A percentile compares a stretch with the other conserved stretches of the same genome.
Conservation (phyloP, 2,113 vertebrate genomes). For the Amia ocellicauda region DNA sequence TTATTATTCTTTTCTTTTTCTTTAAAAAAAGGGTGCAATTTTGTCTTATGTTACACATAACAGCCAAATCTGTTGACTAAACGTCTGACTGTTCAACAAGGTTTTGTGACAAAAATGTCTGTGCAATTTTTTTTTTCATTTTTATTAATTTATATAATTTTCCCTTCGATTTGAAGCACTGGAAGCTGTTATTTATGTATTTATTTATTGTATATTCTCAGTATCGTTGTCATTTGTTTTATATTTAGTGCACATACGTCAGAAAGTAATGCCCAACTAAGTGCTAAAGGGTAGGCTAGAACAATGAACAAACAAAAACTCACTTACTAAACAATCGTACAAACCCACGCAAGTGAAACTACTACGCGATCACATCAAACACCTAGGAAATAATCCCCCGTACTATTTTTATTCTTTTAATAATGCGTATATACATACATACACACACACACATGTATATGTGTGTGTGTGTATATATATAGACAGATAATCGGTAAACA, state of each 20-base stretch:
- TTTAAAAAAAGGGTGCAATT: constrained; percentile 92
- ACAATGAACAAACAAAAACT: constrained; percentile 48
- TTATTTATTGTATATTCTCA: constrained; percentile 39
- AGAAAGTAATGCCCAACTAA: constrained; percentile 97
- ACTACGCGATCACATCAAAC: constrained; percentile 82
- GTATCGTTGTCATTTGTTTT: constrained; percentile 48
- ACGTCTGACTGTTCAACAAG: constrained; percentile 82
- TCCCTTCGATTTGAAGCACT: constrained; percentile 94
- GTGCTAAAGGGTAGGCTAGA: constrained; percentile 78
- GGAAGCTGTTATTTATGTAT: constrained; percentile 84
- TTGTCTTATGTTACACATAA: constrained; percentile 77
- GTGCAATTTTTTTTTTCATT: no score
- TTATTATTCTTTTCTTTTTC: constrained; percentile 80
- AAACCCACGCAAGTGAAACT: constrained; percentile 78
- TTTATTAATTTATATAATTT: no score
- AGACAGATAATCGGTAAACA: constrained; percentile 81
- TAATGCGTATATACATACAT: constrained; percentile 61
- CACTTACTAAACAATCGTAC: constrained; percentile 71
- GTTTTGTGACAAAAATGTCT: constrained; percentile 89
- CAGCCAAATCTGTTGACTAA: constrained; percentile 90
- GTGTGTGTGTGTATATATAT: no score
- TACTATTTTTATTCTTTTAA: constrained; percentile 72
- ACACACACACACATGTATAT: no score
- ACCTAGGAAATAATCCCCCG: constrained; percentile 75
- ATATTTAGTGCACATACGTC: constrained; percentile 97